Conservation (phyloP, 2,888 invertebrate species). For the Cotesia congregata region DNA sequence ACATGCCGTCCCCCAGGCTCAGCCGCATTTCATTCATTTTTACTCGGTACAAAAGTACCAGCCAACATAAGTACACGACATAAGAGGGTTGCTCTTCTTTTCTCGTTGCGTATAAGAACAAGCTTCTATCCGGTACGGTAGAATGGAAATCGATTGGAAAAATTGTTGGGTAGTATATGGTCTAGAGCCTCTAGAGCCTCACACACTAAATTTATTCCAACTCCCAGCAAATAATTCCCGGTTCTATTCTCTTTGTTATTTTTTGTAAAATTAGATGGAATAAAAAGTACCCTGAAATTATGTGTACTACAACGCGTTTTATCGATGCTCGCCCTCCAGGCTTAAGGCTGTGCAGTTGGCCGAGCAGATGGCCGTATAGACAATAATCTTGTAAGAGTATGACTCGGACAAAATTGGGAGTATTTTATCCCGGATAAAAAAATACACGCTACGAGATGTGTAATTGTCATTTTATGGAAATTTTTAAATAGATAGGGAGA, state of each 20-base stretch:
- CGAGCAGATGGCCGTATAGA: conserved; percentile 35
- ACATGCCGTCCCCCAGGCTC: neutral
- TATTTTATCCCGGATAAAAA: neutral
- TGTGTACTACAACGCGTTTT: conserved; percentile 22
- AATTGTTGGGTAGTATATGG: conserved; percentile 47
- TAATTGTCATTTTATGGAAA: neutral
- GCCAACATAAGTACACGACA: conserved; percentile 4
- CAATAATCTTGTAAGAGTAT: conserved; percentile 25
- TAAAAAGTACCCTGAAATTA: conserved; percentile 16
- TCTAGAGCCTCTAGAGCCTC: conserved; percentile 40
- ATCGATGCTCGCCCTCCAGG: conserved; percentile 2
- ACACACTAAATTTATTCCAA: conserved; percentile 25
- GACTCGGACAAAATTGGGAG: conserved; percentile 15
- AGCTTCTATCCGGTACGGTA: neutral
- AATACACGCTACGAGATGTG: neutral
- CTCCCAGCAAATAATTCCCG: neutral
- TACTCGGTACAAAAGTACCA: neutral
- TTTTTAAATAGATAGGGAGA: neutral
- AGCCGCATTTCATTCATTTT: neutral
- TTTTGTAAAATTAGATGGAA: conserved; percentile 8
- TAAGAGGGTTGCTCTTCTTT: conserved; percentile 17
- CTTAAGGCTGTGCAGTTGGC: conserved; percentile 22
- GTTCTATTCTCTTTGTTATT: neutral
- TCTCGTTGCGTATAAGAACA: neutral
- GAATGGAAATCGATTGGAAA: conserved; percentile 53